Evolutionary conservation across 2,113 vertebrate genomes (phyloP).

Genomic region (Spea multiplicata): DNA sequence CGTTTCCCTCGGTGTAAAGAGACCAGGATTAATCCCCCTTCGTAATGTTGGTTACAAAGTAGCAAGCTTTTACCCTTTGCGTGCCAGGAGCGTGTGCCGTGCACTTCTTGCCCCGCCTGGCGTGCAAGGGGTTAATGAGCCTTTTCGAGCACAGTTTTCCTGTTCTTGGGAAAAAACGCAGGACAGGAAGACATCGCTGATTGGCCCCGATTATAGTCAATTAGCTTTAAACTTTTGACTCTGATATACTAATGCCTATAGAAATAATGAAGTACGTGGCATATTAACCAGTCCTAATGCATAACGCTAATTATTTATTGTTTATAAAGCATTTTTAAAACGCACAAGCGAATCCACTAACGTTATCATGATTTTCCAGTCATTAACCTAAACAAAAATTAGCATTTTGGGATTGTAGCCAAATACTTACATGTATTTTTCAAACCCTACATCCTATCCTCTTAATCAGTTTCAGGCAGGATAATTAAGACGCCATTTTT

Average conservation of each 20-base stretch:
- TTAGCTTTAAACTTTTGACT: conserved; percentile 46
- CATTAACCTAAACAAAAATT: conserved; percentile 76
- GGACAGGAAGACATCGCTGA: not conserved
- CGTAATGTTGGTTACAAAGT: conserved; percentile 52
- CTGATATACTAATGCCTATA: conserved; percentile 31
- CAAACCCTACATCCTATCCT: conserved; percentile 74
- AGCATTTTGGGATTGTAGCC: conserved; percentile 78
- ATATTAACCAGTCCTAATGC: conserved; percentile 55
- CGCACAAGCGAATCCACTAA: conserved; percentile 57
- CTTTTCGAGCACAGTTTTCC: too few relatives aligned
- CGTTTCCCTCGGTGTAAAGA: conserved; percentile 48
- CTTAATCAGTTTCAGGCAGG: conserved; percentile 80
- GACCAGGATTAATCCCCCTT: conserved; percentile 44
- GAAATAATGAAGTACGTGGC: conserved; percentile 57
- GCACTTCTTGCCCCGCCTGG: too few relatives aligned
- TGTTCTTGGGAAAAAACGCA: not conserved
- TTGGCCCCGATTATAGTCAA: not conserved
- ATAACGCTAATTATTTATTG: conserved; percentile 74
- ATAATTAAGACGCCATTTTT: conserved; percentile 48
- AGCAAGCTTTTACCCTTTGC: not conserved
- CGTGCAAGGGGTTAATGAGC: not conserved
- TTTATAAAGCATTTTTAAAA: conserved; percentile 72
- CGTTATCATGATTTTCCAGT: conserved; percentile 72
- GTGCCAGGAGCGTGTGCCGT: too few relatives aligned
- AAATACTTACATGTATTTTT: conserved; percentile 74